Evolutionary conservation across 2,888 invertebrate species (phyloP), one percentile per base, ranked within the genome.

Genomic region (Camptogramma bilineatum): DNA sequence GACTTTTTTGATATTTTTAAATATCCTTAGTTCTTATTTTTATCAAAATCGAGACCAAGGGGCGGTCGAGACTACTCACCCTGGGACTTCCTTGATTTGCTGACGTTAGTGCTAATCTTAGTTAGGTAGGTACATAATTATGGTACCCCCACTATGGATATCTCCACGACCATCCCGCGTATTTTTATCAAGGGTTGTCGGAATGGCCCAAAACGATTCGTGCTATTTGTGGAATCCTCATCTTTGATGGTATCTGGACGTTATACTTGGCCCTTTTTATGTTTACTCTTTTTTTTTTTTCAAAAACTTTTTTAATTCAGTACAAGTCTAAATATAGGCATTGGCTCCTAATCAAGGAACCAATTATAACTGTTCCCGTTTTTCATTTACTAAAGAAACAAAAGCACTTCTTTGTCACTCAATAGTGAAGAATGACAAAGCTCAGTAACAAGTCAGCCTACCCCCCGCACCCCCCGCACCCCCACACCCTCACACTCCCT

Each of bases 381-480:
- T 39, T 39, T 31, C 8, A 13, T 39, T 1, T 44, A 44, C 4
- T 16, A 16, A 44, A 44, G 44, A 17, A 44, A 44, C 17, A 19
- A 21, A 48, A 7, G 21, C 13, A 48, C 18, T 21, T 21, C 48
- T 48, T 21, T 18, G 46, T 21, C 48, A 48, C 21, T 47, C 47
- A 47, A 47, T 48, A 46, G 52, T 18, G 34, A 46, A 46, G 19
- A 39, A 50, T 44, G 17, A 39, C 24, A 47, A 59, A 52, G 53
- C 21, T 34, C 21, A 28, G 28, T 34, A 21, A 53, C 44, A 52
- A 57, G 58, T 58, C 48, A 47, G 42, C 58, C 53, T 34, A 46
- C 34, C 53, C 28, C 34, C 52, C 48, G 24, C 28, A 4, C 53
- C 53, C 48, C 24, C 24, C 34, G 48, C 53, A 21, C 48, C 58